These are phyloP conservation scores for Chamaetylas fuelleborni DNA, from an alignment of 2,113 vertebrate species.

Conservation along the genomic window DNA sequence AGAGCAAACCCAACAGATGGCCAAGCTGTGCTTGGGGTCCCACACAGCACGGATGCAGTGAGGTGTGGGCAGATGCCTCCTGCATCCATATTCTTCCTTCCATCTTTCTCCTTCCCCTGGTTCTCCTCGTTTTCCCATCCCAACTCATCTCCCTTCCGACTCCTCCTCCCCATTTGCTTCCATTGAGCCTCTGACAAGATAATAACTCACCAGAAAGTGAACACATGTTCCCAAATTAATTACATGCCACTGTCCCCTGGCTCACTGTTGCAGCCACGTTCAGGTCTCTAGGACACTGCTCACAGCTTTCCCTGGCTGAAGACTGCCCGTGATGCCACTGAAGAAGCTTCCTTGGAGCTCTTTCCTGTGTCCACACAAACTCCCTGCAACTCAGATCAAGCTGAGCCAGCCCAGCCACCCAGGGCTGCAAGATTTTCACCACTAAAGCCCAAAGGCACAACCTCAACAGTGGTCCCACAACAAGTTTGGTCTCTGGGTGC, in stretches of 20 bases:
- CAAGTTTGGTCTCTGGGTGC: neutral
- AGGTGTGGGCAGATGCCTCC: neutral
- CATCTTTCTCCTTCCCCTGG: neutral
- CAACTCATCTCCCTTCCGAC: neutral
- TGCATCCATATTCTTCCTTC: neutral
- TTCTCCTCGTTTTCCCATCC: neutral
- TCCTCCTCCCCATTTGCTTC: neutral
- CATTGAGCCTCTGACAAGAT: conserved; percentile 10
- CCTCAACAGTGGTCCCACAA: neutral
- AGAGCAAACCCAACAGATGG: neutral
- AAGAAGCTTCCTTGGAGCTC: neutral
- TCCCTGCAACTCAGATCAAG: neutral
- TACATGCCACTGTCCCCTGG: neutral
- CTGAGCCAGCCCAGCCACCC: neutral
- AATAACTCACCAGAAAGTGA: conserved; percentile 23
- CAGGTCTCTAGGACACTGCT: neutral
- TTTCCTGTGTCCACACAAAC: accelerated
- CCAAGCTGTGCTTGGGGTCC: neutral
- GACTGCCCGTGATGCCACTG: accelerated
- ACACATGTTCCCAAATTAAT: neutral
- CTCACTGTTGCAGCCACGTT: neutral
- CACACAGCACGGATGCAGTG: accelerated
- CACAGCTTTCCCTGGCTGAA: neutral
- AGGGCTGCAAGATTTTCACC: neutral
- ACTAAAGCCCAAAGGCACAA: neutral